phyloP scores from a whole-genome alignment of 2,888 invertebrate genomes.

The Nematopogon swammerdamellus region DNA sequence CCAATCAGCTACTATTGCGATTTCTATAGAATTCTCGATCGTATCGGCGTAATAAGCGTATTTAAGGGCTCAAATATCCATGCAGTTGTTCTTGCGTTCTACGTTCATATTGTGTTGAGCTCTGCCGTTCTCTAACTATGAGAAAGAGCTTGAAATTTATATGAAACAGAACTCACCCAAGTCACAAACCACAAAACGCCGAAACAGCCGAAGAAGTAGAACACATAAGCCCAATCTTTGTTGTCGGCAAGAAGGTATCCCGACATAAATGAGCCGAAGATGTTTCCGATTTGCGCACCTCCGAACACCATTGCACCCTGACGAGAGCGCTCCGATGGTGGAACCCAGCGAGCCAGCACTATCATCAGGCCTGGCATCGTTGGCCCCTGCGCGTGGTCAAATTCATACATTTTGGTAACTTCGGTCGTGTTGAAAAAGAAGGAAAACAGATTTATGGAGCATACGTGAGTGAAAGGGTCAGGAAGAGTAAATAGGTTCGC shows the following conservation, averaged over 20 bases:
- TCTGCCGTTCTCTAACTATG: not conserved
- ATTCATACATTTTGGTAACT: conserved; percentile 9
- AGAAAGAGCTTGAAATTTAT: not conserved
- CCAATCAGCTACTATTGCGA: too few species aligned
- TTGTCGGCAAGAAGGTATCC: conserved; percentile 50
- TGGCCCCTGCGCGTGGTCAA: conserved; percentile 69
- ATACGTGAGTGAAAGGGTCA: too few species aligned
- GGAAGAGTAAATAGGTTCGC: too few species aligned
- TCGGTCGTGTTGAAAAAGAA: too few species aligned
- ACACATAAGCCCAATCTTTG: conserved; percentile 56
- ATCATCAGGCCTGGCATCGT: conserved; percentile 70
- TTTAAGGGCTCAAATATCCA: too few species aligned
- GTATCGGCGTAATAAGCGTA: too few species aligned
- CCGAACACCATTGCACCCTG: conserved; percentile 60
- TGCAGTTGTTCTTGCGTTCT: too few species aligned
- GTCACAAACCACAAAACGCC: conserved; percentile 56
- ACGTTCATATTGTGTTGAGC: too few species aligned
- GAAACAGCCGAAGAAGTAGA: conserved; percentile 57
- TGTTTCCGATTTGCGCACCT: conserved; percentile 57
- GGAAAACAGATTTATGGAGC: too few species aligned
- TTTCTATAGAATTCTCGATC: too few species aligned
- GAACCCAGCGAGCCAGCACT: conserved; percentile 60
- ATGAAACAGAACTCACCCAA: conserved; percentile 30
- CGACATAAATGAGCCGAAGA: conserved; percentile 55
- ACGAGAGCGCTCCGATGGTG: conserved; percentile 56